Percentiles rank a stretch among this genome's conserved stretches.
These are phyloP conservation scores for Lampropteryx suffumata DNA, from an alignment of 2,888 invertebrate genomes.

Conservation along the genomic window DNA sequence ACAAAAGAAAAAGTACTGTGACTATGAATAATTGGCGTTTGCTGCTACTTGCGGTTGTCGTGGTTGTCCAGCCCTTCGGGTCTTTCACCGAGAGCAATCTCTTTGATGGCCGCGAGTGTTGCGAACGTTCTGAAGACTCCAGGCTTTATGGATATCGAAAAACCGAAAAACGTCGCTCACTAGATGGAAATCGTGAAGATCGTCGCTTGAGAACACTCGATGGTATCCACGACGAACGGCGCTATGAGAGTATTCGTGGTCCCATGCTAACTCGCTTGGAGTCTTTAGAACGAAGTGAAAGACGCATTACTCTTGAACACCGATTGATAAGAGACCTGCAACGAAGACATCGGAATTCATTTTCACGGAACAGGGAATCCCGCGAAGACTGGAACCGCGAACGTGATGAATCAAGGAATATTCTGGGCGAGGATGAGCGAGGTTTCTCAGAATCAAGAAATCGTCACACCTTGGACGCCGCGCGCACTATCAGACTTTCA, in stretches of 20 bases:
- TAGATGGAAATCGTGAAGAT: conserved; percentile 33
- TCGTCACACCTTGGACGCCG: conserved; percentile 18
- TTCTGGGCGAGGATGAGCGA: conserved; percentile 22
- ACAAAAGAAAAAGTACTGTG: conserved; percentile 51
- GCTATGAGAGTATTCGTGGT: conserved; percentile 38
- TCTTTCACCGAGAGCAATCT: conserved; percentile 59
- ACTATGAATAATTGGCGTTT: conserved; percentile 80
- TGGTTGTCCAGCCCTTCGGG: conserved; percentile 63
- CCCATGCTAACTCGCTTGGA: conserved; percentile 21
- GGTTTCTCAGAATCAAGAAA: conserved; percentile 11
- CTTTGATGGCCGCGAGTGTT: conserved; percentile 72
- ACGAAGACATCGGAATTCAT: conserved; percentile 10
- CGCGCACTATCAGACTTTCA: conserved; percentile 16
- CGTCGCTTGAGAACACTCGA: conserved; percentile 31
- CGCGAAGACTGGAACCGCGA: conserved; percentile 17
- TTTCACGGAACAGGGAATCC: conserved; percentile 2
- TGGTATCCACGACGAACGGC: conserved; percentile 39
- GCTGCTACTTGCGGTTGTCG: conserved; percentile 68
- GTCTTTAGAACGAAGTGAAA: conserved; percentile 16
- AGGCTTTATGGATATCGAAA: conserved; percentile 35
- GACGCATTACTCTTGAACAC: conserved; percentile 13
- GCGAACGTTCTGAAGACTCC: conserved; percentile 48
- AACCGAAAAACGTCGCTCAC: conserved; percentile 9
- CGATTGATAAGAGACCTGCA: conserved; percentile 18
- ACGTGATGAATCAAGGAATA: conserved; percentile 17